Conservation (phyloP, 2,888 invertebrate species). For the Dysmachus trigonus region DNA sequence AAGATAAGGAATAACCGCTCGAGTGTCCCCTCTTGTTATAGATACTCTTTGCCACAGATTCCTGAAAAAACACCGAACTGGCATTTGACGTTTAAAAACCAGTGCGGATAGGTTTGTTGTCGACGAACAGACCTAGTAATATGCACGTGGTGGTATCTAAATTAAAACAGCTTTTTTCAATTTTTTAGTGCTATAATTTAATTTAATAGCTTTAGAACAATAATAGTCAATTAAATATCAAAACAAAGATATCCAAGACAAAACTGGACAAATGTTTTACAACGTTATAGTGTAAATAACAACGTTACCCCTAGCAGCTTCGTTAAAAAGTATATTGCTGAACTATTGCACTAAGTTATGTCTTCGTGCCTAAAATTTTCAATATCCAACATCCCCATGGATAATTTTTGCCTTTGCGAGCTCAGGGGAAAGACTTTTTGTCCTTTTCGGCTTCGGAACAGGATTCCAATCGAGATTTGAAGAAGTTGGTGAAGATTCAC, state of each 20-base stretch:
- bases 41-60: too few relatives aligned
- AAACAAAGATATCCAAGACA: conserved; percentile 16
- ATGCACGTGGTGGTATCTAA: not conserved
- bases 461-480: conserved; percentile 64
- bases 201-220: conserved; percentile 1
- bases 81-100: too few relatives aligned
- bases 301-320: not conserved
- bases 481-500: conserved; percentile 62
- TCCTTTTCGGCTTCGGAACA: conserved; percentile 62
- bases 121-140: too few relatives aligned
- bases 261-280: not conserved
- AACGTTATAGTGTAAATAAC: conserved; percentile 8
- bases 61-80: too few relatives aligned
- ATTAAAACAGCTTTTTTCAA: not conserved
- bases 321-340: conserved; percentile 8
- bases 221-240: conserved; percentile 23
- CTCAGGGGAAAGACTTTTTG: conserved; percentile 55
- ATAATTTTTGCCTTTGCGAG: conserved; percentile 34
- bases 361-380: not conserved
- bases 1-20: too few relatives aligned
- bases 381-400: not conserved
- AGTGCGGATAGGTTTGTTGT: too few relatives aligned
- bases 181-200: conserved; percentile 1
- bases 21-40: too few relatives aligned
- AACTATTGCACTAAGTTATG: conserved; percentile 7